phyloP scores from a whole-genome alignment of 2,888 invertebrate species.

The Thecophora atra region DNA sequence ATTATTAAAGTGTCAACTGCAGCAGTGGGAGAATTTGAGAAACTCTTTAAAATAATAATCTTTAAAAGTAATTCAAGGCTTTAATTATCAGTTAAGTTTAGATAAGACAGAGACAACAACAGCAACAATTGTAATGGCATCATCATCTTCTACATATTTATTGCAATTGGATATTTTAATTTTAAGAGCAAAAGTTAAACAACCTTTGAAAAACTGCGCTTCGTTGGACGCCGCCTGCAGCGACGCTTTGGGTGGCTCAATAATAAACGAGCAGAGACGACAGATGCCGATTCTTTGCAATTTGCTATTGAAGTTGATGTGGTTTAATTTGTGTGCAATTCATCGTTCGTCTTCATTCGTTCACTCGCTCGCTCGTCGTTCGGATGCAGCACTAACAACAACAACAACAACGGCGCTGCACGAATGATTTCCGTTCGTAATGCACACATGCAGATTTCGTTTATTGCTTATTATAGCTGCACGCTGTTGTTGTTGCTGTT shows the following conservation, averaged over 20 bases:
- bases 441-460: conserved; percentile 46
- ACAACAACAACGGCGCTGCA: conserved; percentile 7
- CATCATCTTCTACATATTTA: neutral
- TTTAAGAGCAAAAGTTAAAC: neutral
- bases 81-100: neutral
- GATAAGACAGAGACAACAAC: conserved; percentile 12
- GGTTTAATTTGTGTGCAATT: conserved; percentile 29
- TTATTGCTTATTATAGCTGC: conserved; percentile 31
- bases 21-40: neutral
- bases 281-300: neutral
- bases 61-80: conserved; percentile 10
- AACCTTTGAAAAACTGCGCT: conserved; percentile 26
- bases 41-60: neutral
- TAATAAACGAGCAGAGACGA: neutral
- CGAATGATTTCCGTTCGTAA: conserved; percentile 34
- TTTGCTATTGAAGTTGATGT: conserved; percentile 15
- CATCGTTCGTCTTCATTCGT: conserved; percentile 32
- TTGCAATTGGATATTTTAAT: too few species aligned
- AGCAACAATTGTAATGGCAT: conserved; percentile 22
- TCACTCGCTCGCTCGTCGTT: neutral
- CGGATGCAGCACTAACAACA: neutral
- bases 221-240: conserved; percentile 14
- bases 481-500: conserved; percentile 38
- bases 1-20: conserved; percentile 21
- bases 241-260: conserved; percentile 33